These are phyloP conservation scores for Mareca strepera DNA, from an alignment of 2,797 vertebrate species.

Conservation along the genomic window DNA sequence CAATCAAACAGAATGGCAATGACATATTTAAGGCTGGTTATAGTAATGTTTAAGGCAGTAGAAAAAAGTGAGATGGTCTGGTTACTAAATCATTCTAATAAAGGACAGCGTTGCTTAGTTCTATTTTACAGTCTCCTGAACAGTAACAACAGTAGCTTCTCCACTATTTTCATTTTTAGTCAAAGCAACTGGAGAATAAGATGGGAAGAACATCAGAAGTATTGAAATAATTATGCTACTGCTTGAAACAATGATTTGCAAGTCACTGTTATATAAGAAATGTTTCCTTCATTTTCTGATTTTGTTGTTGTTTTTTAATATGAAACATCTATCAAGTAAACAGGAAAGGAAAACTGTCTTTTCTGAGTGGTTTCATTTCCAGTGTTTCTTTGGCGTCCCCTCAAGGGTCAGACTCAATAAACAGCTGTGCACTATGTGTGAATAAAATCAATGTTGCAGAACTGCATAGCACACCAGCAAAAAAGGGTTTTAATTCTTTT, in stretches of 20 bases:
- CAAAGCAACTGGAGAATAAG: constrained; percentile 14
- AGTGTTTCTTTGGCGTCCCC: constrained; percentile 69
- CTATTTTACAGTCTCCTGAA: constrained; percentile 27
- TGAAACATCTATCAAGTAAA: constrained; percentile 64
- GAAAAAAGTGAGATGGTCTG: not conserved
- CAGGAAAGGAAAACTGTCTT: constrained; percentile 71
- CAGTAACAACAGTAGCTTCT: constrained; percentile 1
- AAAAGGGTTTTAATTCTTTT: constrained; percentile 44
- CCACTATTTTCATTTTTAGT: not conserved
- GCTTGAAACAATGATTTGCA: constrained; percentile 31
- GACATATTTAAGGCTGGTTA: constrained; percentile 26
- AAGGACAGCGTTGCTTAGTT: constrained; percentile 3
- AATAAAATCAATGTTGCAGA: constrained; percentile 73
- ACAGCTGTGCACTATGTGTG: constrained; percentile 74
- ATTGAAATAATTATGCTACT: constrained; percentile 46
- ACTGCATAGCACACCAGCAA: constrained; percentile 10
- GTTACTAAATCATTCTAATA: constrained; percentile 46
- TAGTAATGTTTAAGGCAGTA: not conserved
- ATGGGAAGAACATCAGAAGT: not conserved
- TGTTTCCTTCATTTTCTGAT: not conserved
- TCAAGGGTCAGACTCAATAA: constrained; percentile 75
- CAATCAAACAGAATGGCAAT: constrained; percentile 44
- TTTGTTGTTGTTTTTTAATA: not conserved
- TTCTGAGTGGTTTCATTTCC: constrained; percentile 71
- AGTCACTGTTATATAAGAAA: constrained; percentile 40